Base-by-base conservation (phyloP, 1,140 invertebrate species). In the Druon quercuslanigerum region DNA sequence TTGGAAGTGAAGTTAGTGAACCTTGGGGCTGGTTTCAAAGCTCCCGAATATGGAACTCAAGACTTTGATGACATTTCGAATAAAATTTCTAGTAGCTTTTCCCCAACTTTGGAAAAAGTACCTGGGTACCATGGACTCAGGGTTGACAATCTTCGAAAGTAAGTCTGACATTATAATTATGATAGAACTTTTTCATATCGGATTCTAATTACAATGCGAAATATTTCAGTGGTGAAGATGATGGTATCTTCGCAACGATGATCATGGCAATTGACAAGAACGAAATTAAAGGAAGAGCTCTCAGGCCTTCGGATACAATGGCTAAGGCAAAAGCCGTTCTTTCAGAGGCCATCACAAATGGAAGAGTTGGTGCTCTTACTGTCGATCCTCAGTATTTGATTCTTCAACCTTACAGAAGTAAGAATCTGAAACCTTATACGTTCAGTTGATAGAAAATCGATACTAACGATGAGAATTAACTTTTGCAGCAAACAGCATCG, bases 311-410 rank as follows among this genome's bases (percentile, higher is more conserved):
- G 25, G 92, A 93, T 4, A 91, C 90, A 0, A 91, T 91, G 14
- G 87, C 91, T 7, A 88, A 79, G 83, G 89, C 79, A 82, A 90
- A 94, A 84, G 86, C 91, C 17, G 93, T 92, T 0, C 88, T 98
- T 6, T 91, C 93, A 81, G 94, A 96, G 73, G 94, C 95, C 9
- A 91, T 98, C 14, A 89, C 92, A 7, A 92, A 88, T 3, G 96
- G 96, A 19, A 93, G 91, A 83, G 94, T 97, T 17, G 97, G 96
- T 0, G 94, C 94, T 46, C 89, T 98, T 1, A 94, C 93, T 12
- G 93, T 98, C 0, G 96, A 98, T 90, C 95, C 95, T 0, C 93
- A 94, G 75, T 96, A 95, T 87, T 89, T 96, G 70, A 92, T 95
- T 19, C 93, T 96, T 82, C 93, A 94, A 85, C 93, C 94, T 4